Percentiles rank a stretch among this genome's conserved stretches.
Evolutionary conservation across 1,140 invertebrate species (phyloP).

Genomic region (Panulirus ornatus): DNA sequence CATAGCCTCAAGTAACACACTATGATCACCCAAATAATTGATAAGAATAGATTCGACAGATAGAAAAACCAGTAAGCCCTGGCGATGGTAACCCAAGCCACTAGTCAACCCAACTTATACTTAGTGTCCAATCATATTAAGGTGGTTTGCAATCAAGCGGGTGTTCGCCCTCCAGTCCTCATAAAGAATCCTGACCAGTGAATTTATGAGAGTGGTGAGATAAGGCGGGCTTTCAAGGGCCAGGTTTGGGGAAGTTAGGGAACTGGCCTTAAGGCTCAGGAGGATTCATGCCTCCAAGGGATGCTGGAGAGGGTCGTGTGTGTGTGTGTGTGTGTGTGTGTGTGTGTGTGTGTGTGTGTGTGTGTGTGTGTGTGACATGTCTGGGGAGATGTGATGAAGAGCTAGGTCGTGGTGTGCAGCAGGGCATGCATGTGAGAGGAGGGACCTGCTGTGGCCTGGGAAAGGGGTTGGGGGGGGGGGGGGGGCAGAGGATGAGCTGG

Average conservation of each 20-base stretch:
- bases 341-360: slow-evolving; percentile 40
- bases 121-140: slow-evolving; percentile 42
- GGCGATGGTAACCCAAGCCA: slow-evolving; percentile 19
- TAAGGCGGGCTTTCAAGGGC: too few relatives aligned
- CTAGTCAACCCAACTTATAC: slow-evolving; percentile 1
- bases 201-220: slow-evolving; percentile 36
- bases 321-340: background rate
- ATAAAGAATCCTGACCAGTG: slow-evolving; percentile 45
- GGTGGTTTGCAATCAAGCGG: slow-evolving; percentile 30
- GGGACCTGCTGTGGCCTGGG: background rate
- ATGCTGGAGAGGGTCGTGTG: too few relatives aligned
- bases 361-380: background rate
- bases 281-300: too few relatives aligned
- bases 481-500: background rate
- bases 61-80: too few relatives aligned
- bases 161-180: slow-evolving; percentile 3
- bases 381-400: background rate
- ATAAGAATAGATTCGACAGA: too few relatives aligned
- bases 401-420: background rate
- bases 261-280: too few relatives aligned
- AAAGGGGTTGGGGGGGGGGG: background rate
- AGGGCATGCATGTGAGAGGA: background rate
- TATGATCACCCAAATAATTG: too few relatives aligned
- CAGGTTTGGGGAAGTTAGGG: too few relatives aligned
- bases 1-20: too few relatives aligned